Conservation (phyloP, 2,797 vertebrate genomes). For the Delichon dasypus region DNA sequence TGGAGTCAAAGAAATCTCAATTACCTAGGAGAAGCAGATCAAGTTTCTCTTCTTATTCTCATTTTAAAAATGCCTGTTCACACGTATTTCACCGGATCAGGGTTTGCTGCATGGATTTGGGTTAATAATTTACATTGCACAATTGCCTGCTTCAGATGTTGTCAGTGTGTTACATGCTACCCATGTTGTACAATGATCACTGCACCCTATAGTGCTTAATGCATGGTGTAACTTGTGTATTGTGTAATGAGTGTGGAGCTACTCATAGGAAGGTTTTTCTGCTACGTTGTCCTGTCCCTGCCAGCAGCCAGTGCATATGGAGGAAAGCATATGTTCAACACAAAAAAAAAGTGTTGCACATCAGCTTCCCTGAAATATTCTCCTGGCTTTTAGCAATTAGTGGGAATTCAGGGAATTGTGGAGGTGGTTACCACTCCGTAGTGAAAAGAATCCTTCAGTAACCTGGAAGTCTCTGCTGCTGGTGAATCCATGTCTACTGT, state of each 20-base stretch:
- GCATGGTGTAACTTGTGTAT: background rate
- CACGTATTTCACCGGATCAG: background rate
- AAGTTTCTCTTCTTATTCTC: background rate
- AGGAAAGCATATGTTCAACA: background rate
- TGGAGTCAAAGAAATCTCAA: background rate
- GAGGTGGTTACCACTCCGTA: background rate
- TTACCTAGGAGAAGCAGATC: background rate
- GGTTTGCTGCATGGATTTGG: background rate
- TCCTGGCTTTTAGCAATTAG: background rate
- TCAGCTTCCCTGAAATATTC: background rate
- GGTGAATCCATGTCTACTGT: background rate
- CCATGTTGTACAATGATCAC: background rate
- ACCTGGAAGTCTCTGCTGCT: background rate
- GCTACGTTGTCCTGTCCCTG: background rate
- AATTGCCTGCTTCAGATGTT: background rate
- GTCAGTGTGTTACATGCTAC: background rate
- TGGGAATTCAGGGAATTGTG: background rate
- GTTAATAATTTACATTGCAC: background rate
- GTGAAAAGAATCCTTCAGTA: background rate
- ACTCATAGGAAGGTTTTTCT: background rate
- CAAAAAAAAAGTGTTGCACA: background rate
- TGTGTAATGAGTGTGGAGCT: background rate
- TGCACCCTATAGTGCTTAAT: background rate
- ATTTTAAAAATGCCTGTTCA: background rate
- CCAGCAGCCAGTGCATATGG: background rate